phyloP scores from a whole-genome alignment of 2,888 invertebrate genomes.

The Euzophera pinguis region DNA sequence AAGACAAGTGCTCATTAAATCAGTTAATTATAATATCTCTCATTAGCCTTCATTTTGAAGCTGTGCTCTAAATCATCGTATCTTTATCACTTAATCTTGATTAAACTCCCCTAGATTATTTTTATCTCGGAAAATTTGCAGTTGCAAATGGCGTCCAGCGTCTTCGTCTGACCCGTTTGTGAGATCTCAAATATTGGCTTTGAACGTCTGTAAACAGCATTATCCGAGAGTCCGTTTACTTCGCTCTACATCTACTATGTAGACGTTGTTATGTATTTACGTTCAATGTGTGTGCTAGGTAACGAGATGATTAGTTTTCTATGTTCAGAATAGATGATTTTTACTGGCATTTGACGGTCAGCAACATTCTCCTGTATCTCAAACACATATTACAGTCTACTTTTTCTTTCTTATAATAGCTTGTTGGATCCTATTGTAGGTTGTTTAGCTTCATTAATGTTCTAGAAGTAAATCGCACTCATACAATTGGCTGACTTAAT shows the following conservation, averaged over 20 bases:
- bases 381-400: too few relatives aligned
- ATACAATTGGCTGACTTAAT: too few relatives aligned
- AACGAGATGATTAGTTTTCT: not conserved
- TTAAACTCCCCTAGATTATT: conserved; percentile 63
- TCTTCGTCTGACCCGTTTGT: conserved; percentile 66
- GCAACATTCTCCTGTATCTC: too few relatives aligned
- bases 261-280: not conserved
- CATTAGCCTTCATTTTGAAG: not conserved
- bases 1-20: not conserved
- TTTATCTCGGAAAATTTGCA: conserved; percentile 76
- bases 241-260: conserved; percentile 35
- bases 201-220: conserved; percentile 57
- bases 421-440: too few relatives aligned
- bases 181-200: conserved; percentile 69
- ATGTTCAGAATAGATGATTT: too few relatives aligned
- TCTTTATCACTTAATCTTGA: conserved; percentile 60
- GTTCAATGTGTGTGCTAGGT: not conserved
- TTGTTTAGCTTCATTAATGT: too few relatives aligned
- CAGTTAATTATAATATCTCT: not conserved
- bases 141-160: conserved; percentile 64
- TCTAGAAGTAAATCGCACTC: too few relatives aligned
- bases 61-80: conserved; percentile 29
- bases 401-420: too few relatives aligned
- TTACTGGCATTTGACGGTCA: too few relatives aligned
- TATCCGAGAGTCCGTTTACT: conserved; percentile 65